phyloP scores from a whole-genome alignment of 2,797 vertebrate species.

The Decapterus maruadsi region DNA sequence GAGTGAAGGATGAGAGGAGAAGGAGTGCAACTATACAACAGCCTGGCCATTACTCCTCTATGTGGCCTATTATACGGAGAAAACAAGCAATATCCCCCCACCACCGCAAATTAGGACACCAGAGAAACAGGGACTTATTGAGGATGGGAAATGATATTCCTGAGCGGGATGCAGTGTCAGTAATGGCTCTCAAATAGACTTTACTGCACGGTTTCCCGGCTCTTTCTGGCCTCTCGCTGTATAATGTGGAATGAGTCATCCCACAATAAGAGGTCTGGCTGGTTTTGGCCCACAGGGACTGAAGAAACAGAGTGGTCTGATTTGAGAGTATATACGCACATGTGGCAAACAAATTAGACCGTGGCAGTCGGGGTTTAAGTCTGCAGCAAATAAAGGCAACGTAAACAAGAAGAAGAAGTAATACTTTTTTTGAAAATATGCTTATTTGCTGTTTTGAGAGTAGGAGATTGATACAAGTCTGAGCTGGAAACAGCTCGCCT shows the following conservation, averaged over 20 bases:
- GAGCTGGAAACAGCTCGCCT: background rate
- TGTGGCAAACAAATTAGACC: background rate
- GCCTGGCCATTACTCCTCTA: constrained; percentile 56
- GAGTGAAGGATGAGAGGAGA: constrained; percentile 65
- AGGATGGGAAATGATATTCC: constrained; percentile 59
- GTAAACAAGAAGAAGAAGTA: background rate
- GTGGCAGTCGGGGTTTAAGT: background rate
- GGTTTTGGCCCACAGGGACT: constrained; percentile 18
- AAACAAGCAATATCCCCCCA: constrained; percentile 72
- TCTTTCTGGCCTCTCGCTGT: background rate
- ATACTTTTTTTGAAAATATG: too few species aligned
- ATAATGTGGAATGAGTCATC: constrained; percentile 32
- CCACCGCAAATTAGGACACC: constrained; percentile 70
- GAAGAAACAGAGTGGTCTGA: background rate
- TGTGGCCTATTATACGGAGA: constrained; percentile 66
- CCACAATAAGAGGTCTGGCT: background rate
- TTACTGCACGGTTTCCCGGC: constrained; percentile 5
- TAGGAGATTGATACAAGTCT: background rate
- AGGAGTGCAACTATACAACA: constrained; percentile 34
- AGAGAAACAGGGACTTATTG: constrained; percentile 53
- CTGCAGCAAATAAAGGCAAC: constrained; percentile 4
- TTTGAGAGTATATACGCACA: constrained; percentile 6
- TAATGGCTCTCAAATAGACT: constrained; percentile 69
- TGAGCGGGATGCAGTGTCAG: constrained; percentile 53
- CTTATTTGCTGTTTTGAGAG: background rate